A percentile compares a stretch with the other conserved stretches of the same genome.
phyloP scores from a whole-genome alignment of 1,140 invertebrate species.

The Aphelenchoides besseyi region DNA sequence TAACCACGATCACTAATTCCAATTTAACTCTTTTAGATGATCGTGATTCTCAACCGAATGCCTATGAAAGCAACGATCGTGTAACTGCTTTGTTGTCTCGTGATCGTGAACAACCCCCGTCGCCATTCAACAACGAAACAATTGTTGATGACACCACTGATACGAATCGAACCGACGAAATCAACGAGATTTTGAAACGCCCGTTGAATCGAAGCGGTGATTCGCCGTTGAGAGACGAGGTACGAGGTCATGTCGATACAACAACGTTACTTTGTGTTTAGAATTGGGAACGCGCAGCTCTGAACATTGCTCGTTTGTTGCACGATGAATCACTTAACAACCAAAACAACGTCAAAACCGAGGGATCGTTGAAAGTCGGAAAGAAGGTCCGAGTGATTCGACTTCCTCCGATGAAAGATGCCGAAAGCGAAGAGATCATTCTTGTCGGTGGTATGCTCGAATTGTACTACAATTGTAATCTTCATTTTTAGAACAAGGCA shows the following conservation, averaged over 20 bases:
- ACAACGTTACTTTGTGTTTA: not conserved
- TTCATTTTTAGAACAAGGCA: not conserved
- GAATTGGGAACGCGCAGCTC: not conserved
- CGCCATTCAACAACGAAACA: slow-evolving; percentile 6
- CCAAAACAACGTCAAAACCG: not conserved
- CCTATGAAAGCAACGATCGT: not conserved
- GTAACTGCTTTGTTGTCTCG: not conserved
- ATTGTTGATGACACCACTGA: not conserved
- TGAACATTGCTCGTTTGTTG: not conserved
- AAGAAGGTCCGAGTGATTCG: slow-evolving; percentile 13
- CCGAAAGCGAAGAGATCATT: slow-evolving; percentile 5
- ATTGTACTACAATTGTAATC: not conserved
- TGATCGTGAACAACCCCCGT: not conserved
- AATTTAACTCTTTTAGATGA: not conserved
- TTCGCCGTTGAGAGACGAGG: not conserved
- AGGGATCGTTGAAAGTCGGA: not conserved
- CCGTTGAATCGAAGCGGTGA: not conserved
- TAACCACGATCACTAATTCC: not conserved
- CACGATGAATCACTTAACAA: not conserved
- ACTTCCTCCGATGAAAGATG: not conserved
- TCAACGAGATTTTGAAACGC: slow-evolving; percentile 5
- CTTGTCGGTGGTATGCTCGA: not conserved
- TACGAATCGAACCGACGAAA: slow-evolving; percentile 1
- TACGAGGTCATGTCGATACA: not conserved
- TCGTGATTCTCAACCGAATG: not conserved